A percentile compares a stretch with the other conserved stretches of the same genome.
Evolutionary conservation across 64 coral and sea anemone genomes (phyloP).

Genomic region (Actinia equina): DNA sequence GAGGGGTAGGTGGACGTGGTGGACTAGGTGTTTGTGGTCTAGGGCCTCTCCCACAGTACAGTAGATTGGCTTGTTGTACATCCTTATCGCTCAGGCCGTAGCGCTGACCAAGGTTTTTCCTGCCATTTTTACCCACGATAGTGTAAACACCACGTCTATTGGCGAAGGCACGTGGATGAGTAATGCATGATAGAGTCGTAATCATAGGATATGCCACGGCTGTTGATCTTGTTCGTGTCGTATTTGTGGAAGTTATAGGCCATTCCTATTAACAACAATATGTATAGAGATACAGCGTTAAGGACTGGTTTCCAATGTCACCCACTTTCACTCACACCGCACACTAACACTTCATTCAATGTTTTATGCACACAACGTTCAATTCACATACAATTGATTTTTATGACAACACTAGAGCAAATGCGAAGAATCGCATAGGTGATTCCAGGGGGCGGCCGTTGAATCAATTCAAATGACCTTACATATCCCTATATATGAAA

Average conservation of each 20-base stretch:
- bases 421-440: too few species aligned
- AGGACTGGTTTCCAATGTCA: too few species aligned
- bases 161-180: conserved; percentile 61
- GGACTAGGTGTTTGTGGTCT: conserved; percentile 28
- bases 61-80: conserved; percentile 55
- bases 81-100: conserved; percentile 73
- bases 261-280: conserved; percentile 34
- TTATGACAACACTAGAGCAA: too few species aligned
- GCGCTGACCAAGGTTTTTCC: conserved; percentile 78
- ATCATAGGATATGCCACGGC: conserved; percentile 60
- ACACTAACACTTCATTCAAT: too few species aligned
- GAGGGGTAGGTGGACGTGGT: conserved; percentile 33
- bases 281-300: too few species aligned
- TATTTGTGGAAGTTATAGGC: conserved; percentile 84
- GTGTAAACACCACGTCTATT: conserved; percentile 45
- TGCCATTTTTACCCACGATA: conserved; percentile 50
- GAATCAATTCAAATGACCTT: too few species aligned
- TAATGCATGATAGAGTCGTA: conserved; percentile 83
- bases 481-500: too few species aligned
- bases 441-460: too few species aligned
- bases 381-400: too few species aligned
- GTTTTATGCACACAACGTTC: too few species aligned
- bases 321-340: too few species aligned
- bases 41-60: conserved; percentile 58
- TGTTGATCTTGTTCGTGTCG: conserved; percentile 60